Percentiles rank a stretch among this genome's conserved stretches.
phyloP scores from a whole-genome alignment of 2,113 vertebrate genomes.

The Rhinoptilus africanus region DNA sequence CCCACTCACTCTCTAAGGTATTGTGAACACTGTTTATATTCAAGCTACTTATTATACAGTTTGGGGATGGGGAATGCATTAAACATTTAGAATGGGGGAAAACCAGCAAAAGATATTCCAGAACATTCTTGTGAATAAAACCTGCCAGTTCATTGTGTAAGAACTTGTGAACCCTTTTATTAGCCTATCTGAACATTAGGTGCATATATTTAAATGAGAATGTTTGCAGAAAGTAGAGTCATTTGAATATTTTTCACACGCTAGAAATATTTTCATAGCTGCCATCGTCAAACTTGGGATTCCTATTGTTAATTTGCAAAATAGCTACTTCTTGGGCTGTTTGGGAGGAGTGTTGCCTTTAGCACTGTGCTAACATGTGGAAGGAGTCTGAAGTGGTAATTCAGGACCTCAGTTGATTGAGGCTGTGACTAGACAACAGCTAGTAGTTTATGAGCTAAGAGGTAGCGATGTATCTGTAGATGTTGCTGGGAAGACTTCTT shows the following conservation, averaged over 20 bases:
- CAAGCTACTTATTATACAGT: constrained; percentile 47
- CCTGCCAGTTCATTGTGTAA: constrained; percentile 25
- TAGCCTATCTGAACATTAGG: constrained; percentile 8
- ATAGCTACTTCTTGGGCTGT: not conserved
- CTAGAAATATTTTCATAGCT: constrained; percentile 34
- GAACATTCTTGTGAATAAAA: constrained; percentile 45
- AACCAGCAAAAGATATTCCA: constrained; percentile 20
- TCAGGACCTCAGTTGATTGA: not conserved
- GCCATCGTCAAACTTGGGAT: not conserved
- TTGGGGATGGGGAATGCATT: constrained; percentile 33
- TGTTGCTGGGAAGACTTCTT: not conserved
- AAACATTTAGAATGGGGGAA: not conserved
- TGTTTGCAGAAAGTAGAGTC: not conserved
- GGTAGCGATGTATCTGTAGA: not conserved
- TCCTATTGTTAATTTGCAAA: not conserved
- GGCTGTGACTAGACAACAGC: not conserved
- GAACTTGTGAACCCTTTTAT: constrained; percentile 8
- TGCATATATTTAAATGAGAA: not conserved
- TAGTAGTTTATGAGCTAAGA: not conserved
- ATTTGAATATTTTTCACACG: not conserved
- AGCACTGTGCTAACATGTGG: not conserved
- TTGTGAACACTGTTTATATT: constrained; percentile 48
- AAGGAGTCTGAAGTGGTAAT: not conserved
- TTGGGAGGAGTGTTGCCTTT: not conserved
- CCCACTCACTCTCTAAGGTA: constrained; percentile 3